Evolutionary conservation across 2,888 invertebrate species (phyloP).

Genomic region (Mamestra brassicae): DNA sequence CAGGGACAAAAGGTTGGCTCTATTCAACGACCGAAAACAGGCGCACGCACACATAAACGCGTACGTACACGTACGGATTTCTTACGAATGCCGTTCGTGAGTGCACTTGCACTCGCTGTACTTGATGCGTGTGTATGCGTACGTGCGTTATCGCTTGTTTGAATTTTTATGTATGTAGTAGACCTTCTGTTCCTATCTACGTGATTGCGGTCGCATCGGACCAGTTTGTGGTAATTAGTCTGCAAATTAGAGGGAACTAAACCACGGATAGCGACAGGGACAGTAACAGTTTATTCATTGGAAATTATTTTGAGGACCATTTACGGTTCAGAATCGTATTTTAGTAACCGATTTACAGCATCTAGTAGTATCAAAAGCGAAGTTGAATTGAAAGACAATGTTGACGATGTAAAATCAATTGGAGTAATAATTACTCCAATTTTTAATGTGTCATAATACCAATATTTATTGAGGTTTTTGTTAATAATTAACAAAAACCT

Average conservation of each 20-base stretch:
- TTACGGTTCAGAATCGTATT: neutral
- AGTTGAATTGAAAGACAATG: neutral
- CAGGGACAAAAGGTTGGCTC: conserved; percentile 10
- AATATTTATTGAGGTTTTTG: neutral
- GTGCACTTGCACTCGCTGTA: conserved; percentile 1
- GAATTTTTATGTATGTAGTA: neutral
- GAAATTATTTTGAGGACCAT: conserved; percentile 2
- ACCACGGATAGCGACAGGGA: conserved; percentile 4
- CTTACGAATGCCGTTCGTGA: neutral
- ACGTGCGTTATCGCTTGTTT: conserved; percentile 10
- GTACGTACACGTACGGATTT: neutral
- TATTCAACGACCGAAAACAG: neutral
- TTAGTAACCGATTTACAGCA: neutral
- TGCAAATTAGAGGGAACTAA: conserved; percentile 52
- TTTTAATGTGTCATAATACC: conserved; percentile 1
- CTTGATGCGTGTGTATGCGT: neutral
- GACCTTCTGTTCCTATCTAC: conserved; percentile 20
- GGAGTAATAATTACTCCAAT: no score
- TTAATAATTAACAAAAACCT: no score
- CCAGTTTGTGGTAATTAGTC: conserved; percentile 51
- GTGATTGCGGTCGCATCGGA: conserved; percentile 29
- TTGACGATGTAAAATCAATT: neutral
- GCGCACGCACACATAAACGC: neutral
- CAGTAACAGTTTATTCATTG: conserved; percentile 21
- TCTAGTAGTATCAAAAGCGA: neutral